These are phyloP conservation scores for Myrmophylax atrothorax DNA, from an alignment of 2,113 vertebrate genomes.

Conservation along the genomic window DNA sequence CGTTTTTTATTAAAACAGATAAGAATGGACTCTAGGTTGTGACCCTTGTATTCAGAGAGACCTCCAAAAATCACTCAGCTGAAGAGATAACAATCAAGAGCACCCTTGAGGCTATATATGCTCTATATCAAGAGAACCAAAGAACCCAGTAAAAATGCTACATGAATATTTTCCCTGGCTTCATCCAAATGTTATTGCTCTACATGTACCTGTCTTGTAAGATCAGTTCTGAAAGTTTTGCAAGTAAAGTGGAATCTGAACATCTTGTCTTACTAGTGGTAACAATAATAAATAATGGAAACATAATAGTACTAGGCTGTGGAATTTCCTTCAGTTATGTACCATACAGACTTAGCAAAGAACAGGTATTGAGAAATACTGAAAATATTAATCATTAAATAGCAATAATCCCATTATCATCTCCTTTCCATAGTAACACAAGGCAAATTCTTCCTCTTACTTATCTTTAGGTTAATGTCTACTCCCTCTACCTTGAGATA, in stretches of 20 bases:
- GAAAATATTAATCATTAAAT: not conserved
- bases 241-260: not conserved
- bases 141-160: constrained; percentile 2
- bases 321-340: not conserved
- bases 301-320: not conserved
- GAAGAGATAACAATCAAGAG: constrained; percentile 73
- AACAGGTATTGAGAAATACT: not conserved
- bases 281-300: constrained; percentile 11
- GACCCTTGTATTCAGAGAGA: constrained; percentile 73
- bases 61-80: constrained; percentile 71
- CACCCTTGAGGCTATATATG: constrained; percentile 13
- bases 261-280: not conserved
- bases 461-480: not conserved
- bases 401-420: not conserved
- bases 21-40: constrained; percentile 72
- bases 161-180: constrained; percentile 1
- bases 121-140: constrained; percentile 12
- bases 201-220: constrained; percentile 5
- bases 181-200: not conserved
- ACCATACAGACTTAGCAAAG: not conserved
- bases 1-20: constrained; percentile 77
- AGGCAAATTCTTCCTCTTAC: not conserved
- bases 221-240: constrained; percentile 6
- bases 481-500: not conserved
- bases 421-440: not conserved